phyloP scores from a whole-genome alignment of 2,888 invertebrate genomes.

The Leptarthrus brevirostris region DNA sequence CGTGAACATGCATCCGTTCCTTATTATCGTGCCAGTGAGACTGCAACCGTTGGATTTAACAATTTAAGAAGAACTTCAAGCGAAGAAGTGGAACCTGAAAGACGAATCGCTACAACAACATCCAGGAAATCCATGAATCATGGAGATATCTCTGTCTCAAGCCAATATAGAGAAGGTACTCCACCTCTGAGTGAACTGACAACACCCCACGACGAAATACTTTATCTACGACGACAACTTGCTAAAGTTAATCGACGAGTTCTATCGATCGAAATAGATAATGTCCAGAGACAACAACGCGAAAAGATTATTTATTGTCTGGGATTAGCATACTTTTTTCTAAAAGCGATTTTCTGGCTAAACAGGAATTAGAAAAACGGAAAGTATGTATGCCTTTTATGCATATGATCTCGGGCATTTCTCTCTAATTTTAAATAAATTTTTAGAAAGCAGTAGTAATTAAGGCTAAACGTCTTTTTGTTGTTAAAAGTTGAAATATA shows the following conservation, averaged over 20 bases:
- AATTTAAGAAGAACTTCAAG: conserved; percentile 59
- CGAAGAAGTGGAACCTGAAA: conserved; percentile 64
- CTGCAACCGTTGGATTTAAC: conserved; percentile 61
- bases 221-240: conserved; percentile 85
- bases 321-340: conserved; percentile 85
- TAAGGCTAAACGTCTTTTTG: conserved; percentile 33
- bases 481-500: conserved; percentile 45
- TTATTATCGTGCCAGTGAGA: conserved; percentile 61
- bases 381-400: conserved; percentile 17
- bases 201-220: conserved; percentile 80
- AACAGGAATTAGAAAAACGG: conserved; percentile 69
- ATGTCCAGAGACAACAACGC: conserved; percentile 83
- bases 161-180: conserved; percentile 73
- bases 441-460: conserved; percentile 31
- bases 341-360: conserved; percentile 88
- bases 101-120: conserved; percentile 38
- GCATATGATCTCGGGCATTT: conserved; percentile 30
- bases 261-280: conserved; percentile 87
- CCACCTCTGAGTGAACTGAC: conserved; percentile 77
- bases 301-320: conserved; percentile 88
- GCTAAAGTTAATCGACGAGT: conserved; percentile 88
- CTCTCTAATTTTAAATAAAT: conserved; percentile 28
- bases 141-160: conserved; percentile 60
- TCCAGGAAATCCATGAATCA: conserved; percentile 41
- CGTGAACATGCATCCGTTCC: conserved; percentile 59